Conservation (phyloP, 2,113 vertebrate species). For the Chunga burmeisteri region DNA sequence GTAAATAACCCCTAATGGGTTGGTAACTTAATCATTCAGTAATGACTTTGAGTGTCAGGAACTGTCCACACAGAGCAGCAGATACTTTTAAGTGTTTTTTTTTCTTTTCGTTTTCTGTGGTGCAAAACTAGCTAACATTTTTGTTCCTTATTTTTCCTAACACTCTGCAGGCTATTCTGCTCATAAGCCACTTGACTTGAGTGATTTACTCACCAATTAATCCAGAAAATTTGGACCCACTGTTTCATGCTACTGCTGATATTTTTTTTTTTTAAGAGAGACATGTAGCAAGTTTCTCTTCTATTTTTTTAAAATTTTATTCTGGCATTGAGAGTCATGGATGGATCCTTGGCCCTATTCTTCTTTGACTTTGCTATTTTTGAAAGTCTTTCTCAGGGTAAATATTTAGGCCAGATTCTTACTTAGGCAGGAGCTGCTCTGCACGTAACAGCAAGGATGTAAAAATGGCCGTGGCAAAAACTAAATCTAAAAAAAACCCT, state of each 20-base stretch:
- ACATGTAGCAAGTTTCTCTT: background rate
- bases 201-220: background rate
- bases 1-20: constrained; percentile 45
- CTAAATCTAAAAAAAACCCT: background rate
- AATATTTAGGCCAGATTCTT: constrained; percentile 25
- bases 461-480: background rate
- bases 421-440: background rate
- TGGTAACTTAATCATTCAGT: constrained; percentile 31
- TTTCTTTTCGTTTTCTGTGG: background rate
- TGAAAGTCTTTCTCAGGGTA: constrained; percentile 25
- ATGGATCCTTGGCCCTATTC: constrained; percentile 35
- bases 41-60: constrained; percentile 14
- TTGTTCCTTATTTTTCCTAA: background rate
- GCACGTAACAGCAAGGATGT: background rate
- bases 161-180: background rate
- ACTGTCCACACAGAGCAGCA: background rate
- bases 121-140: background rate
- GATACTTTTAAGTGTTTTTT: background rate
- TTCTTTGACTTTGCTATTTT: constrained; percentile 43
- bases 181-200: background rate
- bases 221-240: background rate
- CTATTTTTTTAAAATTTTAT: background rate
- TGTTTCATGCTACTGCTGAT: background rate
- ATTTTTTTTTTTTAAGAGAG: background rate
- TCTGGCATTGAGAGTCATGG: background rate